Base-by-base conservation (phyloP, 2,797 vertebrate species). In the Myotis vivesi region DNA sequence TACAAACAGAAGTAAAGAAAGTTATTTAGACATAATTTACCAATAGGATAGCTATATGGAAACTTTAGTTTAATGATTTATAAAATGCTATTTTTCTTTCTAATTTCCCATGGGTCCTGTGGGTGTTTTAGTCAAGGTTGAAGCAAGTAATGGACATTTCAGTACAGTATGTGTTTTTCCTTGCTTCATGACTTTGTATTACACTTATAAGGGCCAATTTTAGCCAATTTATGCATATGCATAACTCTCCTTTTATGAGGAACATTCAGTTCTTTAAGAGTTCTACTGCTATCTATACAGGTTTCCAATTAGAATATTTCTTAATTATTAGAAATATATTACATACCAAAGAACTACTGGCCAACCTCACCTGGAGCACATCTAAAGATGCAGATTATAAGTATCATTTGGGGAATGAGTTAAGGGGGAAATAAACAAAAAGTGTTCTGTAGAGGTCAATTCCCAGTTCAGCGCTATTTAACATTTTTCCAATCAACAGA, bases 231-330 rank as follows among this genome's bases (percentile, higher is more conserved):
- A 97, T 96, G 41, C 81, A 69, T 96, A 92, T 97, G 68, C 62
- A 96, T 91, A 97, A 69, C 84, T 95, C 95, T 96, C 62, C 22
- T 92, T 97, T 87, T 96, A 96, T 91, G 86, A 75, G 53, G 92
- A 85, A 55, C 25, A 82, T 87, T 94, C 76, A 85, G 16, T n/a
- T 92, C 94, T 85, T 44, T 0, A 0, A 55, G 9, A 87, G 64
- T 96, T 96, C 94, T 30, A 28, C 95, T 91, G 92, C 87, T 49
- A 85, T 75, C 95, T 97, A 72, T 89, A 91, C 79, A 62, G 68
- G 97, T 97, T 97, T 94, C 96, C 93, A 97, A 98, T 98, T 98
- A 97, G 94, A 92, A 77, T 96, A 97, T 98, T 98, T 97, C 73
- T 96, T 94, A 95, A 97, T 98, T 98, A 96, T 96, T 92, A 87